These are phyloP conservation scores for Sclerurus mexicanus DNA, from an alignment of 2,113 vertebrate genomes.

Conservation along the genomic window DNA sequence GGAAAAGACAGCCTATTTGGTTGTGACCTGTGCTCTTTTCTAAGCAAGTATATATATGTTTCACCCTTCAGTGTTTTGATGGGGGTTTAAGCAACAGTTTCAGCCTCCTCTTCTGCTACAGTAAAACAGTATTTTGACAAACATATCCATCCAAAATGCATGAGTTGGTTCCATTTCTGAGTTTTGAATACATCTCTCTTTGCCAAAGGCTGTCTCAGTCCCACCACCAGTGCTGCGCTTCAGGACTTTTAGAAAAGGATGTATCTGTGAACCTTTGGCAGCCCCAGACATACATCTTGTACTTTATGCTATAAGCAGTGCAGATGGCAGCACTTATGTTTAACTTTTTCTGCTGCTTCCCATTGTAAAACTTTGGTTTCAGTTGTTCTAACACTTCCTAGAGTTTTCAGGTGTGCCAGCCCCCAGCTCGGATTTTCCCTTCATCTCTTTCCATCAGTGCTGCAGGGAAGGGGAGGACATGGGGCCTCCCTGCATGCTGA, in stretches of 20 bases:
- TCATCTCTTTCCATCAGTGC: neutral
- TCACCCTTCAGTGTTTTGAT: neutral
- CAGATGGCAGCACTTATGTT: neutral
- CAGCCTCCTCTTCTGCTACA: neutral
- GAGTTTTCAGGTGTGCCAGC: neutral
- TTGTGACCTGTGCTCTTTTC: neutral
- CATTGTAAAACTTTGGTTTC: neutral
- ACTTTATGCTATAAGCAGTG: neutral
- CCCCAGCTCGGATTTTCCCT: neutral
- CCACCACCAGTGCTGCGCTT: neutral
- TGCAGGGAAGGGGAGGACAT: neutral
- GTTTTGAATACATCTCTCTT: neutral
- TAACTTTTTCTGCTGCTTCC: neutral
- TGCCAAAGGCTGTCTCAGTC: neutral
- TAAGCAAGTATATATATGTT: neutral
- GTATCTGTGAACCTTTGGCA: constrained; percentile 5
- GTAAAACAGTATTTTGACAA: constrained; percentile 25
- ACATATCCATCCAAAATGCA: neutral
- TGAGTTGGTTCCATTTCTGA: neutral
- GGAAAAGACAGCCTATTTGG: neutral
- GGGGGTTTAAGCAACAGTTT: neutral
- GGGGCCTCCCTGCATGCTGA: fast-evolving
- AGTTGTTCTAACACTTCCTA: neutral
- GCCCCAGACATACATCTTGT: neutral
- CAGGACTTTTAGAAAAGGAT: neutral